A percentile compares a stretch with the other conserved stretches of the same genome.
phyloP scores from a whole-genome alignment of 2,797 vertebrate species.

The Anguilla anguilla region DNA sequence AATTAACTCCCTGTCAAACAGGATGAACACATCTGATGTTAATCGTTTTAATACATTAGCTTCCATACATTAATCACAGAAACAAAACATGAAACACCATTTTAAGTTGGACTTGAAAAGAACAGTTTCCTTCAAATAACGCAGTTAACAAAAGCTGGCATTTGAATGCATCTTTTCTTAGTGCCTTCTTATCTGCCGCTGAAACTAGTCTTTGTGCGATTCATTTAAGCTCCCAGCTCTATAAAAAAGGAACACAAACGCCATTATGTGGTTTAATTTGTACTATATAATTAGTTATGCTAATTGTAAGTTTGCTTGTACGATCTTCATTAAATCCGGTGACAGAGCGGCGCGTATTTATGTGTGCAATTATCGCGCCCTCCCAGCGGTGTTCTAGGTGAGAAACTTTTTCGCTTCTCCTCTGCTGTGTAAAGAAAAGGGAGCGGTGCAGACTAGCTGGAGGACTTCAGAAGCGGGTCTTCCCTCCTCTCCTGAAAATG shows the following conservation, averaged over 20 bases:
- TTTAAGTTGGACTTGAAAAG: background rate
- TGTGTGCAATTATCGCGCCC: background rate
- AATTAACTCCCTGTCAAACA: background rate
- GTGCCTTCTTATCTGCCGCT: background rate
- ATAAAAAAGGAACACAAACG: background rate
- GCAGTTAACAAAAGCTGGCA: background rate
- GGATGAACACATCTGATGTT: background rate
- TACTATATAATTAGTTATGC: background rate
- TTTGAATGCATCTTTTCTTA: background rate
- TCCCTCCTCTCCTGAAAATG: background rate
- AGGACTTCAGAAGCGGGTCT: background rate
- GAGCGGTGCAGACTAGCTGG: background rate
- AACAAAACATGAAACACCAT: conserved; percentile 13
- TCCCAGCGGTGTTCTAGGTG: background rate
- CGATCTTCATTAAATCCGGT: background rate
- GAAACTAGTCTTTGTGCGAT: background rate
- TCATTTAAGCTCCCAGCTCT: background rate
- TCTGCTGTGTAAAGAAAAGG: background rate
- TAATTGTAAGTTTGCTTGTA: background rate
- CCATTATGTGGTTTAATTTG: background rate
- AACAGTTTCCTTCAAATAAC: background rate
- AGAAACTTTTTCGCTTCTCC: background rate
- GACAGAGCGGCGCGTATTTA: background rate
- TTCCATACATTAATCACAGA: background rate
- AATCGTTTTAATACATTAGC: background rate